Evolutionary conservation across 2,797 vertebrate genomes (phyloP).

Genomic region (Lagocephalus sceleratus): DNA sequence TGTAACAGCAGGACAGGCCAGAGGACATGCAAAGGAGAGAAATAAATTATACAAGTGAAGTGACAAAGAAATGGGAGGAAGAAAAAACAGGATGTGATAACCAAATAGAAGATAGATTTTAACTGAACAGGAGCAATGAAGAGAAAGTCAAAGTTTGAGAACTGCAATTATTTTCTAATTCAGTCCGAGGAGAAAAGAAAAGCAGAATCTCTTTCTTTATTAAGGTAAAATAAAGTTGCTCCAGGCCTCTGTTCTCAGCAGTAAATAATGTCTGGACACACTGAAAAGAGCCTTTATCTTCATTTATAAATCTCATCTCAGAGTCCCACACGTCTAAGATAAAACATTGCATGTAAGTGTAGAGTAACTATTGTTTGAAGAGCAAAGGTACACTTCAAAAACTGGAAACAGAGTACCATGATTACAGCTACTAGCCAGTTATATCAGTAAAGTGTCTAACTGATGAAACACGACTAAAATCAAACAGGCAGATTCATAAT

Average conservation of each 20-base stretch:
- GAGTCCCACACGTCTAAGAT: too few species aligned
- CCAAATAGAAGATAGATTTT: background rate
- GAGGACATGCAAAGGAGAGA: background rate
- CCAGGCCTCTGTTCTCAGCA: conserved; percentile 14
- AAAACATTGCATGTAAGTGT: too few species aligned
- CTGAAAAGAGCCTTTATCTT: conserved; percentile 21
- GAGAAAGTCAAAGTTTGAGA: conserved; percentile 9
- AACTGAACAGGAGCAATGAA: background rate
- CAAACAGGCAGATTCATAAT: background rate
- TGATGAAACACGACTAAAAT: background rate
- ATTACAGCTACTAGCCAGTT: too few species aligned
- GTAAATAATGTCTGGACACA: conserved; percentile 20
- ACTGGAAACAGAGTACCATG: too few species aligned
- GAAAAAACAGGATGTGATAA: background rate
- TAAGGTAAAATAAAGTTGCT: conserved; percentile 18
- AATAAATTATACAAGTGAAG: background rate
- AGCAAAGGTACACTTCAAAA: too few species aligned
- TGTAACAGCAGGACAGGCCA: background rate
- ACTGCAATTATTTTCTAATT: conserved; percentile 25
- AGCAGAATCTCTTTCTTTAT: background rate
- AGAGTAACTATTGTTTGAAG: too few species aligned
- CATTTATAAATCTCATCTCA: background rate
- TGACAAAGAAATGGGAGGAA: background rate
- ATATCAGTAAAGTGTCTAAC: background rate
- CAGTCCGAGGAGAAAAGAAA: conserved; percentile 2